Evolutionary conservation across 2,113 vertebrate genomes (phyloP).

Genomic region (Carollia perspicillata): DNA sequence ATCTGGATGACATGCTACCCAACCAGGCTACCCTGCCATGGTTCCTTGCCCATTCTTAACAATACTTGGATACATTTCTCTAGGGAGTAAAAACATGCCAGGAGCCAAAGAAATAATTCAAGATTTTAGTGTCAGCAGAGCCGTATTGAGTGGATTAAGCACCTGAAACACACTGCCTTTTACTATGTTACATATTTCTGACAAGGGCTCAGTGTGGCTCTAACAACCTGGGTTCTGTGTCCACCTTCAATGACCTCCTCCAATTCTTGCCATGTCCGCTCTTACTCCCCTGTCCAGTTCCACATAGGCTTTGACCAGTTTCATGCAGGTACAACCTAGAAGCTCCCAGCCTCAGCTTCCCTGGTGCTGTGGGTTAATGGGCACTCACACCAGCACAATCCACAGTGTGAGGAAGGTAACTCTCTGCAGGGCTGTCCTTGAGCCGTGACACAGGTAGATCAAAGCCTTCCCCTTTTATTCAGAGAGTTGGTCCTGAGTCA

Average conservation of each 20-base stretch:
- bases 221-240: neutral
- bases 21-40: no score
- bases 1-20: no score
- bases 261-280: neutral
- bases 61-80: neutral
- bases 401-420: neutral
- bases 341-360: neutral
- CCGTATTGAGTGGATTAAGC: neutral
- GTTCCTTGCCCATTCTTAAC: neutral
- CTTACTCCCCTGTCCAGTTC: neutral
- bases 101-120: neutral
- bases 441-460: rapidly evolving
- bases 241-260: neutral
- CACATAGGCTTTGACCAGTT: neutral
- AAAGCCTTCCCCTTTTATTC: neutral
- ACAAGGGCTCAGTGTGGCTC: neutral
- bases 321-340: neutral
- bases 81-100: neutral
- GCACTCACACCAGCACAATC: neutral
- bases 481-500: no score
- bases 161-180: neutral
- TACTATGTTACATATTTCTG: neutral
- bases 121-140: neutral
- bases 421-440: neutral
- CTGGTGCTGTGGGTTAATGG: neutral